phyloP scores from a whole-genome alignment of 2,113 vertebrate genomes.

The Oplegnathus fasciatus region DNA sequence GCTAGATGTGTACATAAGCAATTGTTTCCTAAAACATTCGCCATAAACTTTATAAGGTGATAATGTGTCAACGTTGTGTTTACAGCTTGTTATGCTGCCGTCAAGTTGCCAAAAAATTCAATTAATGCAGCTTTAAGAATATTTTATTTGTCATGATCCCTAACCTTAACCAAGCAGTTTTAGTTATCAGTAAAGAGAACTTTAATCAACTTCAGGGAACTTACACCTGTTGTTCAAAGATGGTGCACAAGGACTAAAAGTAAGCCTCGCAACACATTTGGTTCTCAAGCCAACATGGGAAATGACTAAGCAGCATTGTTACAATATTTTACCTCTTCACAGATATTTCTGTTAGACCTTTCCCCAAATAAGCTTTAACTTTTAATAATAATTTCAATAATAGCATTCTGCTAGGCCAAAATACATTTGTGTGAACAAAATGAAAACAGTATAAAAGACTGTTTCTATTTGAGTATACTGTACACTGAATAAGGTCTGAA shows the following conservation, averaged over 20 bases:
- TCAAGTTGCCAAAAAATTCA: neutral
- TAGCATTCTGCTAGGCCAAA: neutral
- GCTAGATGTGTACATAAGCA: slow-evolving; percentile 27
- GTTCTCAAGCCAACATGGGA: neutral
- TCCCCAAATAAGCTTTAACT: neutral
- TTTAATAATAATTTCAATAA: slow-evolving; percentile 23
- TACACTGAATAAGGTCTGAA: neutral
- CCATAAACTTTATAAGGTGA: neutral
- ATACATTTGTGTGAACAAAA: neutral
- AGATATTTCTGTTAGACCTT: neutral
- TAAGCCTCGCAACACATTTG: neutral
- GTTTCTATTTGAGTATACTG: neutral
- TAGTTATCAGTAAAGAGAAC: neutral
- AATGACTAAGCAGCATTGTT: neutral
- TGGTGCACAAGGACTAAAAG: neutral
- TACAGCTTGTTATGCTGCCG: neutral
- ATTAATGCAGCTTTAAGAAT: slow-evolving; percentile 7
- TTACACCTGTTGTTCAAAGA: neutral
- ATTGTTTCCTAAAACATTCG: neutral
- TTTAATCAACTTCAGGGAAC: neutral
- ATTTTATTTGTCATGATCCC: neutral
- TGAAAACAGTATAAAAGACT: neutral
- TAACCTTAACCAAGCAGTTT: neutral
- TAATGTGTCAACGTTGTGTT: slow-evolving; percentile 27
- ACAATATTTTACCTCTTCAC: neutral